Conservation (phyloP, 2,888 invertebrate genomes). For the Hypercompe scribonia region DNA sequence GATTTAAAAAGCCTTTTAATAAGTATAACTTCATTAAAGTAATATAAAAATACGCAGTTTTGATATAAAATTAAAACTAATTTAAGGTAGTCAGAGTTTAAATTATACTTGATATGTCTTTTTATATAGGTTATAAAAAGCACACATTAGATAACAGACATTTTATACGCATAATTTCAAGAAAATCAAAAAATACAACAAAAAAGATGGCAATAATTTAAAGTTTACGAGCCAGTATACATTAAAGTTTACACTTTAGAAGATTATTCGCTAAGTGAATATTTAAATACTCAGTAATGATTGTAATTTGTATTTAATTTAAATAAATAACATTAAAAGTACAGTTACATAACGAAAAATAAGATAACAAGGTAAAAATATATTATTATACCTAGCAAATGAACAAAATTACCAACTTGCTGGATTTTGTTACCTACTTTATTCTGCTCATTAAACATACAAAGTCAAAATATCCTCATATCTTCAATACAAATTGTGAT, state of each 20-base stretch:
- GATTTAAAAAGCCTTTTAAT: no score
- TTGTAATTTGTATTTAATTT: neutral
- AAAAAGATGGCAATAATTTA: neutral
- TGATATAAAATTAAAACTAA: no score
- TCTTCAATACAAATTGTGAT: neutral
- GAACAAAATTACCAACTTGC: neutral
- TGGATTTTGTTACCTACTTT: neutral
- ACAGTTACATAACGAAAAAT: neutral
- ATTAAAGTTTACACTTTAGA: neutral
- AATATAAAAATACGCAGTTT: no score
- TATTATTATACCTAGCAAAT: neutral
- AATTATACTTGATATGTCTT: no score
- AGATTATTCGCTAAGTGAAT: neutral
- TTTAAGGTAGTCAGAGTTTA: no score
- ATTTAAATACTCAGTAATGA: neutral
- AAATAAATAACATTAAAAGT: neutral
- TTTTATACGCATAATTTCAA: neutral
- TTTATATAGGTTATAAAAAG: no score
- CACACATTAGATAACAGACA: no score
- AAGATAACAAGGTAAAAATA: no score
- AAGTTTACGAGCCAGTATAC: neutral
- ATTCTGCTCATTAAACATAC: neutral
- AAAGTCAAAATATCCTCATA: neutral
- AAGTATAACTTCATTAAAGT: no score
- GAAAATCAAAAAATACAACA: neutral